Evolutionary conservation across 2,888 invertebrate genomes (phyloP).

Genomic region (Agonopterix subpropinquella): DNA sequence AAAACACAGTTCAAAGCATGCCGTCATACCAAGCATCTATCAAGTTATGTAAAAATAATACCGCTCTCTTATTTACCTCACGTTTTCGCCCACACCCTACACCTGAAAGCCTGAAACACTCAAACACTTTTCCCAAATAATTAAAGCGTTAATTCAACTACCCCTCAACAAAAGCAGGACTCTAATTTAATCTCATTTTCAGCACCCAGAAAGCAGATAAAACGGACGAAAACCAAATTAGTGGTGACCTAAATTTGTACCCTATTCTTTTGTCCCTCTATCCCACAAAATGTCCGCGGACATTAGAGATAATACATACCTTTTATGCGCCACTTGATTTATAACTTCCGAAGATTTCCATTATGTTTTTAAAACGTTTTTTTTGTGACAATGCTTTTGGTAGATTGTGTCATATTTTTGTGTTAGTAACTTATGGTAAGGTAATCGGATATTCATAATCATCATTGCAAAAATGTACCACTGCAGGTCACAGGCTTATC

Average conservation of each 20-base stretch:
- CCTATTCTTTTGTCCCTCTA: conserved; percentile 11
- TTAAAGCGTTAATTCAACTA: neutral
- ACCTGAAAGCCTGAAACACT: no score
- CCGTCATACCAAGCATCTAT: no score
- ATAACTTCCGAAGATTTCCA: conserved; percentile 11
- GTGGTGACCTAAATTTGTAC: conserved; percentile 11
- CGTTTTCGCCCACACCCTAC: no score
- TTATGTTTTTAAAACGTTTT: conserved; percentile 2
- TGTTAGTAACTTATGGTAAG: no score
- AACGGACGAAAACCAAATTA: conserved; percentile 15
- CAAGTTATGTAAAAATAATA: no score
- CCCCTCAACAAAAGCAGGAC: conserved; percentile 1
- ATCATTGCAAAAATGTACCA: no score
- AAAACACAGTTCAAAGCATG: no score
- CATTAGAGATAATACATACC: conserved; percentile 14
- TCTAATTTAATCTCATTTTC: conserved; percentile 10
- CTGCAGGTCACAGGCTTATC: no score
- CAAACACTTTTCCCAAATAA: no score
- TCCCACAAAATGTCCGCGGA: conserved; percentile 8
- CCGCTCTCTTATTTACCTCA: no score
- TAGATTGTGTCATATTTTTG: no score
- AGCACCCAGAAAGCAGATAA: conserved; percentile 6
- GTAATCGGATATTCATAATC: no score
- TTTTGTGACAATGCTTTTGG: conserved; percentile 5
- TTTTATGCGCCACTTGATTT: conserved; percentile 12